These are phyloP conservation scores for Triplophysa yarkandensis DNA, from an alignment of 2,797 vertebrate genomes.

Conservation along the genomic window DNA sequence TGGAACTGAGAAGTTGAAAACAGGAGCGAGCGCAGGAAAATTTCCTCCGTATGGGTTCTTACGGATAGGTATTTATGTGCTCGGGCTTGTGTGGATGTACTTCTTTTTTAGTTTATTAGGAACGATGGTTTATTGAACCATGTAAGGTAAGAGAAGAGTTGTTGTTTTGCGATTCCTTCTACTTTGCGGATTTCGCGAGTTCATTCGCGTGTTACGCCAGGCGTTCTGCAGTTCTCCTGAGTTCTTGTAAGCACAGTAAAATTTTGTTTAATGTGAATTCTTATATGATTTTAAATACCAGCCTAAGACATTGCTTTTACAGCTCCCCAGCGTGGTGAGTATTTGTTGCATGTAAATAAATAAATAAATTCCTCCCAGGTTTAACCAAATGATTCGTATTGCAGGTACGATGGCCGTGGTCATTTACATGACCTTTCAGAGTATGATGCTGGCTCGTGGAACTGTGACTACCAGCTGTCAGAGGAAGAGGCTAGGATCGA, in stretches of 20 bases:
- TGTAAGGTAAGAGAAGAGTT: conserved; percentile 91
- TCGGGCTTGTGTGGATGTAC: conserved; percentile 99
- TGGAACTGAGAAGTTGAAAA: conserved; percentile 94
- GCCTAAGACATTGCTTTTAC: conserved; percentile 62
- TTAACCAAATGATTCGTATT: conserved; percentile 83
- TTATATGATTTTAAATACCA: conserved; percentile 25
- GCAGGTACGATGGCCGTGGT: conserved; percentile 98
- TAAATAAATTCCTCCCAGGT: conserved; percentile 55
- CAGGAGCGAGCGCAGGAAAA: conserved; percentile 97
- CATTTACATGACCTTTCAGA: conserved; percentile 99
- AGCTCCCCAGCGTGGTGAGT: conserved; percentile 69
- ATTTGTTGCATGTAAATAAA: conserved; percentile 63
- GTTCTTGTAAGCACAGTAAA: conserved; percentile 57
- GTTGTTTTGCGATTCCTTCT: conserved; percentile 61
- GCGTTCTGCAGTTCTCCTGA: conserved; percentile 51
- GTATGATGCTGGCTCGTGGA: conserved; percentile 98
- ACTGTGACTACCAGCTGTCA: conserved; percentile 93
- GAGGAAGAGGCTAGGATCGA: conserved; percentile 98
- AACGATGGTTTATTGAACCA: conserved; percentile 83
- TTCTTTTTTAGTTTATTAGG: conserved; percentile 72
- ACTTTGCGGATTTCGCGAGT: conserved; percentile 47
- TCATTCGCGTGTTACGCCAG: conserved; percentile 36
- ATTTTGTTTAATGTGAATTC: conserved; percentile 41
- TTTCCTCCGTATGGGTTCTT: conserved; percentile 99
- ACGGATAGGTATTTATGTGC: conserved; percentile 99